A percentile compares a stretch with the other conserved stretches of the same genome.
Evolutionary conservation across 2,888 invertebrate species (phyloP).

Genomic region (Apodemia duryi): DNA sequence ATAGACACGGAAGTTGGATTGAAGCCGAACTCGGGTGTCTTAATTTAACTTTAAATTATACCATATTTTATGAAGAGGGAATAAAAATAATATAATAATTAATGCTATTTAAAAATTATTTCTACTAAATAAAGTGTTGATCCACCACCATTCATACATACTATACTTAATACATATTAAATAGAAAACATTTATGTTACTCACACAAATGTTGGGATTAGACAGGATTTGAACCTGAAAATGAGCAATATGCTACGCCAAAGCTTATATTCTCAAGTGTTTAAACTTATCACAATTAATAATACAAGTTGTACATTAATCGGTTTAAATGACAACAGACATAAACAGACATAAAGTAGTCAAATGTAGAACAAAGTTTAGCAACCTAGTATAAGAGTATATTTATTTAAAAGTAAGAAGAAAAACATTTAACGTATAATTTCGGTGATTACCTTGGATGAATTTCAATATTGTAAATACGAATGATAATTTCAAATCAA

Average conservation of each 20-base stretch:
- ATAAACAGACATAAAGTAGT: not conserved
- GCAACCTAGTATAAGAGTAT: too few relatives aligned
- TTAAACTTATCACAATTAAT: not conserved
- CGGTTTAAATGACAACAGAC: not conserved
- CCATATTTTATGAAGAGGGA: not conserved
- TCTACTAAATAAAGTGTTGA: not conserved
- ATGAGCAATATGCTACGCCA: constrained; percentile 9
- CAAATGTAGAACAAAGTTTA: too few relatives aligned
- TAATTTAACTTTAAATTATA: not conserved
- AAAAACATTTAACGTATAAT: not conserved
- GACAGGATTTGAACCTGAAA: constrained; percentile 14
- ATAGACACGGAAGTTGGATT: not conserved
- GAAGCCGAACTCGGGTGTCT: not conserved
- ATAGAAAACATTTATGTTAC: constrained; percentile 10
- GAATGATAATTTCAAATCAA: too few relatives aligned
- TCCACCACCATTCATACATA: constrained; percentile 1
- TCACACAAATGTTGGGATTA: constrained; percentile 11
- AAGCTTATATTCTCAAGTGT: constrained; percentile 1
- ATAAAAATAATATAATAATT: not conserved
- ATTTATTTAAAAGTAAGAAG: not conserved
- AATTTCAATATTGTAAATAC: too few relatives aligned
- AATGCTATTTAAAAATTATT: not conserved
- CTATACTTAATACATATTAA: constrained; percentile 1
- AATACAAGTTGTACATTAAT: not conserved
- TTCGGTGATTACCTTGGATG: not conserved